Conservation (phyloP, 1,140 invertebrate genomes). For the Prorops nasuta region DNA sequence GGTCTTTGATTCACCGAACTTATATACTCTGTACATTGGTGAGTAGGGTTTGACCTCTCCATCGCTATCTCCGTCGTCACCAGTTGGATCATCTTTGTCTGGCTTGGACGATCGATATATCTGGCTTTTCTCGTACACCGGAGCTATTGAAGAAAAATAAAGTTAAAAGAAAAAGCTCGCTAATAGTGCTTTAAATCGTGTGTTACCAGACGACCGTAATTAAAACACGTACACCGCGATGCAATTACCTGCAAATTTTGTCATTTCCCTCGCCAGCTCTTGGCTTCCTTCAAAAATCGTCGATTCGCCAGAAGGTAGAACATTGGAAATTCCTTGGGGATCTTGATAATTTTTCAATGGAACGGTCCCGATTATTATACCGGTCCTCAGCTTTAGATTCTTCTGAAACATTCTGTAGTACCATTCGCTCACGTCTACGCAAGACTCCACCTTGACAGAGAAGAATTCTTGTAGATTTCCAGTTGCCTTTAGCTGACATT, state of each 20-base stretch:
- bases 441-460: constrained; percentile 29
- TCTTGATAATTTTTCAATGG: constrained; percentile 40
- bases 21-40: constrained; percentile 43
- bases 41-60: constrained; percentile 29
- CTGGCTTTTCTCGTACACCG: constrained; percentile 32
- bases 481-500: no score
- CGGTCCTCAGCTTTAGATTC: constrained; percentile 38
- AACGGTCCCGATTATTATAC: constrained; percentile 34
- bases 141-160: constrained; percentile 9
- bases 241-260: no score
- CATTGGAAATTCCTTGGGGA: no score
- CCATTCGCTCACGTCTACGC: constrained; percentile 39
- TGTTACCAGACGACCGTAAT: no score
- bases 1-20: constrained; percentile 21
- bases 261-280: no score
- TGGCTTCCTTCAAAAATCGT: no score
- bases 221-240: no score
- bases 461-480: no score
- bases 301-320: no score
- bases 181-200: no score
- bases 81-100: constrained; percentile 40
- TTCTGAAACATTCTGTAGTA: constrained; percentile 43
- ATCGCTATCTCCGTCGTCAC: constrained; percentile 34
- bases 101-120: constrained; percentile 45
- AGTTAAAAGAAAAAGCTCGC: no score